Evolutionary conservation across 1,140 invertebrate genomes (phyloP).

Genomic region (Fragariocoptes setiger): DNA sequence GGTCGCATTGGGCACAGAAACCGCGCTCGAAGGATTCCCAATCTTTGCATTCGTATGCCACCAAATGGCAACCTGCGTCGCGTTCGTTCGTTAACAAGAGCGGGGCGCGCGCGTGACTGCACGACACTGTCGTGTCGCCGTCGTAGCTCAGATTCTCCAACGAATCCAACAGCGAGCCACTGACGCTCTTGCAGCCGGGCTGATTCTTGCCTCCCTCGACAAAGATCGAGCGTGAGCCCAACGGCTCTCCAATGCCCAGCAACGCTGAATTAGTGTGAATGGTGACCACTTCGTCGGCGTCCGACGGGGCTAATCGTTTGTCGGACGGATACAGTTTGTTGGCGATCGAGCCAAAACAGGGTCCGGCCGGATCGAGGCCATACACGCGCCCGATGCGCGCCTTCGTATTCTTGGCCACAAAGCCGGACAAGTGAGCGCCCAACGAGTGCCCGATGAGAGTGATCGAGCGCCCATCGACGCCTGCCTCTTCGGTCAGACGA

Average conservation of each 20-base stretch:
- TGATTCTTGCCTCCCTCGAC: constrained; percentile 35
- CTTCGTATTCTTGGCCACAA: constrained; percentile 14
- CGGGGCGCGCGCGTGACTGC: background rate
- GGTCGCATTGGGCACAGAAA: constrained; percentile 12
- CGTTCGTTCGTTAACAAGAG: background rate
- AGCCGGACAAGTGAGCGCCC: constrained; percentile 19
- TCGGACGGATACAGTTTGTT: constrained; percentile 15
- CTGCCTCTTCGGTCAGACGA: constrained; percentile 9
- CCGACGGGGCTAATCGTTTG: constrained; percentile 25
- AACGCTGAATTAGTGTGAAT: constrained; percentile 29
- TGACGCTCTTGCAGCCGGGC: constrained; percentile 25
- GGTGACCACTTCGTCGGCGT: constrained; percentile 39
- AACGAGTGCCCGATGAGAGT: constrained; percentile 18
- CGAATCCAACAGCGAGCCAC: background rate
- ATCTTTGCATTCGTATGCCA: constrained; percentile 11
- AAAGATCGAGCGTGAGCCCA: constrained; percentile 26
- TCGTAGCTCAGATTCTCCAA: background rate
- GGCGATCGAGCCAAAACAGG: constrained; percentile 24
- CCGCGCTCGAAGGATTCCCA: constrained; percentile 12
- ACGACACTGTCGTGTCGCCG: background rate
- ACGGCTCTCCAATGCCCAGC: background rate
- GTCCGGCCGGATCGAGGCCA: constrained; percentile 58
- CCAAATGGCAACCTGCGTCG: background rate
- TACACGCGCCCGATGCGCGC: constrained; percentile 17
- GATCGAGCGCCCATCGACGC: background rate